A percentile compares a stretch with the other conserved stretches of the same genome.
Conservation (phyloP, 2,113 vertebrate species). For the Aphyosemion australe region DNA sequence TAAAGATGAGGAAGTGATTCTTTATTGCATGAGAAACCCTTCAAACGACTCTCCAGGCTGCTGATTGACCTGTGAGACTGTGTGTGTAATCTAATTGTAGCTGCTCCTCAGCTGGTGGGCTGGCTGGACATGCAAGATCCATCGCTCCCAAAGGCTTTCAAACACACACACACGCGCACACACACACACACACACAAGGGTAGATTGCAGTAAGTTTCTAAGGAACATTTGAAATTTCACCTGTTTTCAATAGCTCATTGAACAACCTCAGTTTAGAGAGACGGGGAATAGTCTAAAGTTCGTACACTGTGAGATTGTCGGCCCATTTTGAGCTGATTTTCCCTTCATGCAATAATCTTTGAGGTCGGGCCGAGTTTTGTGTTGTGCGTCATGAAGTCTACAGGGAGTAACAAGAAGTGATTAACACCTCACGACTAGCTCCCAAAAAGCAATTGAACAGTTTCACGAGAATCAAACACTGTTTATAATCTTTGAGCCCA, state of each 20-base stretch:
- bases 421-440: too few relatives aligned
- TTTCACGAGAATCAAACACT: too few relatives aligned
- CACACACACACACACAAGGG: slow-evolving; percentile 52
- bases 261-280: background rate
- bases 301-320: too few relatives aligned
- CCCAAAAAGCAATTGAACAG: too few relatives aligned
- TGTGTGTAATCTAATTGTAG: slow-evolving; percentile 31
- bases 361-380: too few relatives aligned
- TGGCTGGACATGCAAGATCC: slow-evolving; percentile 53
- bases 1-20: background rate
- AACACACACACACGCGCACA: slow-evolving; percentile 26
- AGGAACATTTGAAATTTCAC: too few relatives aligned
- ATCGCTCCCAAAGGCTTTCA: slow-evolving; percentile 56
- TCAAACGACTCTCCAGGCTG: slow-evolving; percentile 21
- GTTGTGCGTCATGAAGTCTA: too few relatives aligned
- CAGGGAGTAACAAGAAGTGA: too few relatives aligned
- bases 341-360: too few relatives aligned
- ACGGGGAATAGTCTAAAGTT: background rate
- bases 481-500: too few relatives aligned
- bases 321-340: too few relatives aligned
- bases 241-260: too few relatives aligned
- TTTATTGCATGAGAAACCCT: background rate
- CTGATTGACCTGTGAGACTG: slow-evolving; percentile 54
- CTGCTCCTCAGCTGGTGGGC: slow-evolving; percentile 62
- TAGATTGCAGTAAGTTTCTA: background rate